Base-by-base conservation (phyloP, 2,113 vertebrate genomes). In the Mus spicilegus region DNA sequence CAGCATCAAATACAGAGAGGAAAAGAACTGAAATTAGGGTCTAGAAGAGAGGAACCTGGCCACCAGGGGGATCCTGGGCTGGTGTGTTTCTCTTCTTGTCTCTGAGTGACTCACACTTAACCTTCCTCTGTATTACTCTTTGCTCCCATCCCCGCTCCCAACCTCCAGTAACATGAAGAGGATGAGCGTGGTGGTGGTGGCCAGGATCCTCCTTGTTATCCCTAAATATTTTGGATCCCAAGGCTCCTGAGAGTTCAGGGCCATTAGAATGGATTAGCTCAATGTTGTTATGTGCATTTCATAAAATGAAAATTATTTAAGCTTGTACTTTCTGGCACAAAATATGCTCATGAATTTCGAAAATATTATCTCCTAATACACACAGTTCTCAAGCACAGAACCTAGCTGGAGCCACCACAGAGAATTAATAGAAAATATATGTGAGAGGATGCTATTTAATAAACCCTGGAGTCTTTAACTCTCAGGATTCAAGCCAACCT, bases 361-460 rank as follows among this genome's bases (percentile, higher is more conserved):
- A 98, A 98, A 98, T 98, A 98, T 96, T 95, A 78, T 97, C 97
- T 96, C 97, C 98, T 98, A 98, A 98, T 97, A 96, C 90, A 93
- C 96, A 87, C 73, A 67, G 39, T 96, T 98, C 98, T 97, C 84
- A 94, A 96, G 91, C 39, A 87, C 88, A 36, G 89, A 80, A 78
- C 73, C 93, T 96, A 92, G 97, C 92, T 93, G 90, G 92, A 98
- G 88, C 58, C 96, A 76, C 97, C 92, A 93, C 63, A 54, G 77
- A 96, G 17, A 93, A 97, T 98, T 93, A 95, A 96, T 91, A 95
- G 94, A 93, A 97, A 97, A 98, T 97, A 95, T 85, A 94, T 97
- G 16, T 92, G 96, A 97, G 96, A 98, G 67, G 89, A 61, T 96
- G 93, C 87, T 96, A 90, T 96, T 98, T 98, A 98, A 98, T 98